Percentiles rank a stretch among this genome's conserved stretches.
phyloP scores from a whole-genome alignment of 2,888 invertebrate genomes.

The Drosophila stalkeri region DNA sequence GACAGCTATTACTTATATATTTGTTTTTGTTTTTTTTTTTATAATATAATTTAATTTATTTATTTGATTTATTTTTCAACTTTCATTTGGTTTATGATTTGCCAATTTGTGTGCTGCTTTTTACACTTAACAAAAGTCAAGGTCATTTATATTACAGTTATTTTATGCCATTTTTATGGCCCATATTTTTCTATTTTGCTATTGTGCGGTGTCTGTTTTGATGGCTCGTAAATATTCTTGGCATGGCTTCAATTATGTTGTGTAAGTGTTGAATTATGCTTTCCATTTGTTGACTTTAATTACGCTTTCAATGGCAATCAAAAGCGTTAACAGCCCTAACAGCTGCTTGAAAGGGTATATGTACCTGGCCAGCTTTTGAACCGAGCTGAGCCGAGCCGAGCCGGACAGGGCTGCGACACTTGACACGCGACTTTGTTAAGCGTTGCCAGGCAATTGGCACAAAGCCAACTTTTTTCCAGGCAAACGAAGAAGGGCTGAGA shows the following conservation, averaged over 20 bases:
- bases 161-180: conserved; percentile 16
- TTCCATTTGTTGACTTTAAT: conserved; percentile 47
- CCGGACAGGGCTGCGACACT: conserved; percentile 45
- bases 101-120: conserved; percentile 3
- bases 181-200: conserved; percentile 2
- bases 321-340: conserved; percentile 40
- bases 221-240: conserved; percentile 15
- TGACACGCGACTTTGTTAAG: conserved; percentile 70
- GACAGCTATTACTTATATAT: conserved; percentile 13
- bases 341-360: conserved; percentile 28
- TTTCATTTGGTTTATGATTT: conserved; percentile 28
- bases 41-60: conserved; percentile 1
- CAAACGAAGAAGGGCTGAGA: conserved; percentile 13
- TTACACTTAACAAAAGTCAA: not conserved
- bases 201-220: conserved; percentile 17
- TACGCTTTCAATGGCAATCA: conserved; percentile 59
- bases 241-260: conserved; percentile 26
- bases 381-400: not conserved
- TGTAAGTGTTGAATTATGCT: conserved; percentile 28
- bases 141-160: not conserved
- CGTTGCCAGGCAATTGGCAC: conserved; percentile 28
- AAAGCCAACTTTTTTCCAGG: conserved; percentile 18
- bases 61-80: conserved; percentile 12
- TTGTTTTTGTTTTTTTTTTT: too few relatives aligned
- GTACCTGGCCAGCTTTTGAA: conserved; percentile 20